phyloP scores from a whole-genome alignment of 1,140 invertebrate genomes.

The Drosophila truncata region DNA sequence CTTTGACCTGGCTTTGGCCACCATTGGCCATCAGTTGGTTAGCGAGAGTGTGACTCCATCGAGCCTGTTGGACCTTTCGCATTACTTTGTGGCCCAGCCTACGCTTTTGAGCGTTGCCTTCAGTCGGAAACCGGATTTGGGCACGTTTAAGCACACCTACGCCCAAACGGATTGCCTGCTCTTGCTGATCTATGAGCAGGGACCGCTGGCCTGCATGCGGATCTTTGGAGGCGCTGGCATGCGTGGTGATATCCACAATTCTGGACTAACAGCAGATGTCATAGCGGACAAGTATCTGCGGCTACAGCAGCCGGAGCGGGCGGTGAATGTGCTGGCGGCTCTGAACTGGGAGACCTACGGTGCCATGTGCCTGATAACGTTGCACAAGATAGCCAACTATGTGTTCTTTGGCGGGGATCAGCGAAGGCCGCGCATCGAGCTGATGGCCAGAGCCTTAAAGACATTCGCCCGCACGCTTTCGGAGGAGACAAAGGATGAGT shows the following conservation, averaged over 20 bases:
- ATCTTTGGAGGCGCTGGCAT: constrained; percentile 78
- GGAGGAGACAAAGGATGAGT: constrained; percentile 90
- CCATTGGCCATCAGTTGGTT: constrained; percentile 89
- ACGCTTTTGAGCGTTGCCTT: constrained; percentile 87
- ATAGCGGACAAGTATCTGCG: constrained; percentile 89
- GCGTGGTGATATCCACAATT: constrained; percentile 83
- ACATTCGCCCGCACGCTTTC: constrained; percentile 89
- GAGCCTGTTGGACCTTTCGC: constrained; percentile 89
- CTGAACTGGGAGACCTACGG: constrained; percentile 92
- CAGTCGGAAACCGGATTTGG: constrained; percentile 86
- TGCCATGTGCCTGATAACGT: constrained; percentile 88
- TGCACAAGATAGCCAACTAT: constrained; percentile 91
- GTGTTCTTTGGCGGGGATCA: constrained; percentile 86
- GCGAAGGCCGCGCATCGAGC: constrained; percentile 88
- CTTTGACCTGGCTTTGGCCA: constrained; percentile 90
- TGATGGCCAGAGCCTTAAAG: constrained; percentile 90
- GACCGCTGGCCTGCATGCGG: constrained; percentile 85
- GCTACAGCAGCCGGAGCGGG: constrained; percentile 88
- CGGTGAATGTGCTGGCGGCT: constrained; percentile 89
- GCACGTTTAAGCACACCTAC: constrained; percentile 85
- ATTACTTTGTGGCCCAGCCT: constrained; percentile 89
- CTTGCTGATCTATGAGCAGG: constrained; percentile 88
- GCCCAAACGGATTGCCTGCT: constrained; percentile 86
- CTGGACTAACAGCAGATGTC: constrained; percentile 87
- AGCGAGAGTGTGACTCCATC: constrained; percentile 89